Evolutionary conservation across 1,140 invertebrate species (phyloP).

Genomic region (Lepidurus arcticus): DNA sequence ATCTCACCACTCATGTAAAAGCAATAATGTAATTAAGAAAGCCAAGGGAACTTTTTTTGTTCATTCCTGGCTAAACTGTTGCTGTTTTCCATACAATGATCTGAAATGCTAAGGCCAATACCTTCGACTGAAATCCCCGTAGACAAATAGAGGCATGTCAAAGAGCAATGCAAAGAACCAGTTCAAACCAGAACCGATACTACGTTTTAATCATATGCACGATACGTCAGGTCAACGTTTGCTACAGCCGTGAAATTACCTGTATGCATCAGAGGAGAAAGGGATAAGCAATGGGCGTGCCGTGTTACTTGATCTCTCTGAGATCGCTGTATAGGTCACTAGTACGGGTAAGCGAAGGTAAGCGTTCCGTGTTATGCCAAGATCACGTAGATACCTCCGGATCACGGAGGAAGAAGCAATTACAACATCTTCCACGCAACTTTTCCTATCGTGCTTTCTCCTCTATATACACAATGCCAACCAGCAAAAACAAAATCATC

Average conservation of each 20-base stretch:
- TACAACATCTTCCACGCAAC: too few species aligned
- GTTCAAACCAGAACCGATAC: not conserved
- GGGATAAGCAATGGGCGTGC: not conserved
- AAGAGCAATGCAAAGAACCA: not conserved
- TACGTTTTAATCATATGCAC: not conserved
- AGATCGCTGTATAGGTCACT: not conserved
- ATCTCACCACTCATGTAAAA: too few species aligned
- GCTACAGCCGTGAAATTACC: not conserved
- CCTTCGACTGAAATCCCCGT: not conserved
- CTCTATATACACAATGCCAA: not conserved
- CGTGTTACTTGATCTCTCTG: not conserved
- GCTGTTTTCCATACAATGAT: not conserved
- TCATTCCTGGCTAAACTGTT: not conserved
- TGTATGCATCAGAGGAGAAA: not conserved
- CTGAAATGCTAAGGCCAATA: not conserved
- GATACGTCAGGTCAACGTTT: slow-evolving; percentile 7
- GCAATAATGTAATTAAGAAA: too few species aligned
- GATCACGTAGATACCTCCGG: too few species aligned
- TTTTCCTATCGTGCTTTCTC: too few species aligned
- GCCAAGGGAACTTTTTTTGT: not conserved
- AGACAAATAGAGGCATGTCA: not conserved
- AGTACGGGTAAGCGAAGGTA: not conserved
- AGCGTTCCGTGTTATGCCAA: too few species aligned
- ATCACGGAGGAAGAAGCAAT: too few species aligned
- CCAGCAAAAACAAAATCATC: not conserved